Conservation (phyloP, 2,888 invertebrate genomes). For the Linyphia triangularis region DNA sequence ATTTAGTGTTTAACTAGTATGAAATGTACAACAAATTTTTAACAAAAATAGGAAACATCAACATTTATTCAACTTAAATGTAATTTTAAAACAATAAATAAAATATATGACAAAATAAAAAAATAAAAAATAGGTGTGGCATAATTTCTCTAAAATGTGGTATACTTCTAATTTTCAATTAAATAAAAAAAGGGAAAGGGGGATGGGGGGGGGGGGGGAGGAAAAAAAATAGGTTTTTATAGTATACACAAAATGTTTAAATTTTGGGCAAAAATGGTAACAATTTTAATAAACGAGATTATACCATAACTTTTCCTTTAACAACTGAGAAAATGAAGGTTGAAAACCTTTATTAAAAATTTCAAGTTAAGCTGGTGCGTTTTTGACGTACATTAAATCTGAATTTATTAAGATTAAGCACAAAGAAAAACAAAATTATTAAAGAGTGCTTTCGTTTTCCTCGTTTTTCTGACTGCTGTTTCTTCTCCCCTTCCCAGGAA, state of each 20-base stretch:
- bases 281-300: conserved; percentile 19
- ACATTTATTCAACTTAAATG: too few relatives aligned
- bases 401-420: conserved; percentile 71
- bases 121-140: too few relatives aligned
- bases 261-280: conserved; percentile 10
- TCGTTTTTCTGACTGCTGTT: conserved; percentile 37
- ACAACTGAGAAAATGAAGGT: background rate
- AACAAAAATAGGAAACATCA: too few relatives aligned
- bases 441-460: conserved; percentile 49
- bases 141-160: too few relatives aligned
- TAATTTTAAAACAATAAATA: too few relatives aligned
- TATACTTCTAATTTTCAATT: too few relatives aligned
- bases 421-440: conserved; percentile 67
- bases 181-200: too few relatives aligned
- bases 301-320: conserved; percentile 24
- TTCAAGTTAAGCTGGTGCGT: conserved; percentile 58
- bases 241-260: background rate
- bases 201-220: too few relatives aligned
- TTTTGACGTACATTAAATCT: conserved; percentile 72
- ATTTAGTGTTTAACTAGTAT: too few relatives aligned
- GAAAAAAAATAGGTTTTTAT: too few relatives aligned
- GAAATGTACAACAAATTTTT: too few relatives aligned
- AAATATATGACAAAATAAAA: too few relatives aligned
- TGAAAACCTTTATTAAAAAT: conserved; percentile 63
- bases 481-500: conserved; percentile 24